Evolutionary conservation across 2,888 invertebrate species (phyloP).

Genomic region (Zelleria hepariella): DNA sequence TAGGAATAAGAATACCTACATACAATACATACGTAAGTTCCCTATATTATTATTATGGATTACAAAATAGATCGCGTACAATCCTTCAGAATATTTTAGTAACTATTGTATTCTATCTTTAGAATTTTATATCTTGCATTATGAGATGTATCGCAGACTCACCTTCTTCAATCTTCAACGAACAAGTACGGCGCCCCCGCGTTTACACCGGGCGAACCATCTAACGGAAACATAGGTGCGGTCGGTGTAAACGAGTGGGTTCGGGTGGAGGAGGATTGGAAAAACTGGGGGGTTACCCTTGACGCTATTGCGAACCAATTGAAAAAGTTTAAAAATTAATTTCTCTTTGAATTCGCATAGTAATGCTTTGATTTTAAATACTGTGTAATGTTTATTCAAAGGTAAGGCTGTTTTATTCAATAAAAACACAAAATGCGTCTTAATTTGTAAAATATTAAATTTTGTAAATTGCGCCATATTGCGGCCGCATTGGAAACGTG

Average conservation of each 20-base stretch:
- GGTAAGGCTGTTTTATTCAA: too few relatives aligned
- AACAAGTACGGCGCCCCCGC: background rate
- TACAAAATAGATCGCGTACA: conserved; percentile 30
- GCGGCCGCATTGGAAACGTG: too few relatives aligned
- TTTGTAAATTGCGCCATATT: too few relatives aligned
- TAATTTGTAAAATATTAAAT: too few relatives aligned
- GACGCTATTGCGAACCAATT: too few relatives aligned
- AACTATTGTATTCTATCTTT: conserved; percentile 33
- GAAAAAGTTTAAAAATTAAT: too few relatives aligned
- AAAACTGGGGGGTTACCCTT: background rate
- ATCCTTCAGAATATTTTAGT: conserved; percentile 41
- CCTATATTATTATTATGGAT: conserved; percentile 17
- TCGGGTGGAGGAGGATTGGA: background rate
- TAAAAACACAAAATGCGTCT: too few relatives aligned
- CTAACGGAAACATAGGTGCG: background rate
- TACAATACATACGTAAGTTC: conserved; percentile 46
- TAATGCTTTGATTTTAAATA: too few relatives aligned
- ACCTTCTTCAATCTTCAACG: background rate
- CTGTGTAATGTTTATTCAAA: too few relatives aligned
- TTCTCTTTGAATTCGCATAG: too few relatives aligned
- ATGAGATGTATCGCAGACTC: background rate
- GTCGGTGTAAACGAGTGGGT: background rate
- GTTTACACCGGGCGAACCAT: background rate
- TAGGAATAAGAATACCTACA: conserved; percentile 28
- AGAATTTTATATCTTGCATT: conserved; percentile 23